These are phyloP conservation scores for Noctua janthe DNA, from an alignment of 2,888 invertebrate genomes.

Conservation along the genomic window DNA sequence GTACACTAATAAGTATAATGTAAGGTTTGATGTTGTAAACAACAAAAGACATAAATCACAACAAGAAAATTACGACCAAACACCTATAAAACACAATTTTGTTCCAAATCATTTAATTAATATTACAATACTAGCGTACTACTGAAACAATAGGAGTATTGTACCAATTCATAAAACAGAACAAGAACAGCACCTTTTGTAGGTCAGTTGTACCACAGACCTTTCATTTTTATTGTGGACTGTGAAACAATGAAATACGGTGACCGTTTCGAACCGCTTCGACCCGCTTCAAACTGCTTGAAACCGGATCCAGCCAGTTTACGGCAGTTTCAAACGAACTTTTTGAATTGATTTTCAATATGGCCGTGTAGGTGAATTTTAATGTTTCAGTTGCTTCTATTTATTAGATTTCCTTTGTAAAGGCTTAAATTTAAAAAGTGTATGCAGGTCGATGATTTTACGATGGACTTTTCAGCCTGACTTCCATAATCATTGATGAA, in stretches of 20 bases:
- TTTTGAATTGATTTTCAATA: slow-evolving; percentile 50
- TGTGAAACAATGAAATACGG: slow-evolving; percentile 57
- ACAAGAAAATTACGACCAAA: slow-evolving; percentile 13
- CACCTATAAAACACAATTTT: slow-evolving; percentile 29
- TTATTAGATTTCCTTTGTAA: not conserved
- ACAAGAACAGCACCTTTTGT: slow-evolving; percentile 31
- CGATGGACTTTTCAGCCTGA: not conserved
- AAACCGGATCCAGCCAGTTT: slow-evolving; percentile 57
- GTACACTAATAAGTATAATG: slow-evolving; percentile 3
- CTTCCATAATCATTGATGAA: not conserved
- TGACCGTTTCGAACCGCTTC: slow-evolving; percentile 41
- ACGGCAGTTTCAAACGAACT: slow-evolving; percentile 40
- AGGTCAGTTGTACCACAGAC: slow-evolving; percentile 52
- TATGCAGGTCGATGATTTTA: not conserved
- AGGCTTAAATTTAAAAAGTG: no score
- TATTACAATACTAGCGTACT: slow-evolving; percentile 6
- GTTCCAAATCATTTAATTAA: slow-evolving; percentile 35
- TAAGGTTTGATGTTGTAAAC: not conserved
- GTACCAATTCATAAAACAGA: slow-evolving; percentile 35
- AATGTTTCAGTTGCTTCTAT: not conserved
- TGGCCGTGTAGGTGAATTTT: slow-evolving; percentile 20
- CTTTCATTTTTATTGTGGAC: slow-evolving; percentile 55
- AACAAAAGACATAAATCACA: slow-evolving; percentile 19
- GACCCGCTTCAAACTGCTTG: slow-evolving; percentile 47
- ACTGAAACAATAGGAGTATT: slow-evolving; percentile 37